Conservation (phyloP, 2,113 vertebrate genomes). For the Hippocampus comes region DNA sequence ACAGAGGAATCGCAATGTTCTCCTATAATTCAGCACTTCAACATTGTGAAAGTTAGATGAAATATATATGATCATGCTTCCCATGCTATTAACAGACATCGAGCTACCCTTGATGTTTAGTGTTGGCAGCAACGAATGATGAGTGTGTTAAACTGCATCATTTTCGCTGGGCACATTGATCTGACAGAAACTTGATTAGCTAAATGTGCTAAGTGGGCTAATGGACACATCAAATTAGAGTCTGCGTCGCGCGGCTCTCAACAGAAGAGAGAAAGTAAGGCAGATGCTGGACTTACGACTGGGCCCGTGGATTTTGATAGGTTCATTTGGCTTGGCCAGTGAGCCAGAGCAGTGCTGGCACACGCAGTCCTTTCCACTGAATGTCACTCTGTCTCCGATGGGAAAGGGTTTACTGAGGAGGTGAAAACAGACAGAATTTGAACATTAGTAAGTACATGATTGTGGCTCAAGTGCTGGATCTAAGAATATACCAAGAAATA, state of each 20-base stretch:
- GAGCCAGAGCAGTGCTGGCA: conserved; percentile 93
- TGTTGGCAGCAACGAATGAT: conserved; percentile 18
- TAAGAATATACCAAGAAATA: conserved; percentile 19
- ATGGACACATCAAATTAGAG: conserved; percentile 32
- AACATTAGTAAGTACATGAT: conserved; percentile 8
- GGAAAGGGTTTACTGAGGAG: conserved; percentile 89
- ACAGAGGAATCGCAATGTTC: no score
- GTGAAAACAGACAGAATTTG: conserved; percentile 31
- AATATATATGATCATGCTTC: background rate
- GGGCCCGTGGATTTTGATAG: conserved; percentile 95
- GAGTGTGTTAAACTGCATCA: conserved; percentile 35
- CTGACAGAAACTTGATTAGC: conserved; percentile 50
- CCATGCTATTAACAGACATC: background rate
- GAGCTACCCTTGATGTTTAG: conserved; percentile 1
- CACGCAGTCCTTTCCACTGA: conserved; percentile 95
- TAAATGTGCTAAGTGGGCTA: conserved; percentile 43
- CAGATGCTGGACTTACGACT: conserved; percentile 80
- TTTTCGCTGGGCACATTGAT: conserved; percentile 12
- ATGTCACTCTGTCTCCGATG: conserved; percentile 96
- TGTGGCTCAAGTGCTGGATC: conserved; percentile 13
- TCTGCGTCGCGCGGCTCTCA: conserved; percentile 24
- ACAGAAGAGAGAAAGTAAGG: conserved; percentile 31
- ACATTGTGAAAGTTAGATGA: background rate
- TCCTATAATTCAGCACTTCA: no score
- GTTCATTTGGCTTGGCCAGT: conserved; percentile 84